Conservation (phyloP, 2,797 vertebrate species). For the Erpetoichthys calabaricus region DNA sequence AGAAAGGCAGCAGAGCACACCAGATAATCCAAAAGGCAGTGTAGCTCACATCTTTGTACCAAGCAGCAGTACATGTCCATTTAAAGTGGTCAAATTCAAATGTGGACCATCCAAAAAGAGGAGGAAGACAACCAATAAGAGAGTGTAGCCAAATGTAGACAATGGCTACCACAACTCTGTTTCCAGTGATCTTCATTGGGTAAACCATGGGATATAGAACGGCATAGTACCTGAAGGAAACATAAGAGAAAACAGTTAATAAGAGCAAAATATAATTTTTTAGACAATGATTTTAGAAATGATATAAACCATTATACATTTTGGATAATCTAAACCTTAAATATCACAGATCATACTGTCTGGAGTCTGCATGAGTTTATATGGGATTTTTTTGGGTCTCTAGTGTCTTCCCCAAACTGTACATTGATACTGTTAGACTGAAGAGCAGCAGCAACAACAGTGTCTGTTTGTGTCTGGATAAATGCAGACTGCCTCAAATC, state of each 20-base stretch:
- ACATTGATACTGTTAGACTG: too few relatives aligned
- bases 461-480: too few relatives aligned
- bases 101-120: slow-evolving; percentile 88
- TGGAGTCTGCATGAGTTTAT: too few relatives aligned
- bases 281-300: too few relatives aligned
- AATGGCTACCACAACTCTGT: slow-evolving; percentile 76
- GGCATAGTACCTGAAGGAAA: slow-evolving; percentile 73
- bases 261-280: too few relatives aligned
- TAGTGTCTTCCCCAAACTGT: too few relatives aligned
- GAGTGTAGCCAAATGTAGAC: slow-evolving; percentile 91
- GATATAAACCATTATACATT: too few relatives aligned
- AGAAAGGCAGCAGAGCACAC: slow-evolving; percentile 73
- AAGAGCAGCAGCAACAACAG: too few relatives aligned
- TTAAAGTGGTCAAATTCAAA: slow-evolving; percentile 92
- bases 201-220: slow-evolving; percentile 97
- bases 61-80: slow-evolving; percentile 89
- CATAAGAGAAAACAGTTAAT: background rate
- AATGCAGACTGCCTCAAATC: too few relatives aligned
- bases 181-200: slow-evolving; percentile 96
- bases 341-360: too few relatives aligned
- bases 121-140: slow-evolving; percentile 80
- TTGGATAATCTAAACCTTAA: too few relatives aligned
- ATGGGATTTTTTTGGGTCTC: too few relatives aligned
- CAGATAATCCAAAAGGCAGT: slow-evolving; percentile 88
- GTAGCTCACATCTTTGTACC: slow-evolving; percentile 77